phyloP scores from a whole-genome alignment of 2,113 vertebrate genomes.

The Leptocoma aspasia region DNA sequence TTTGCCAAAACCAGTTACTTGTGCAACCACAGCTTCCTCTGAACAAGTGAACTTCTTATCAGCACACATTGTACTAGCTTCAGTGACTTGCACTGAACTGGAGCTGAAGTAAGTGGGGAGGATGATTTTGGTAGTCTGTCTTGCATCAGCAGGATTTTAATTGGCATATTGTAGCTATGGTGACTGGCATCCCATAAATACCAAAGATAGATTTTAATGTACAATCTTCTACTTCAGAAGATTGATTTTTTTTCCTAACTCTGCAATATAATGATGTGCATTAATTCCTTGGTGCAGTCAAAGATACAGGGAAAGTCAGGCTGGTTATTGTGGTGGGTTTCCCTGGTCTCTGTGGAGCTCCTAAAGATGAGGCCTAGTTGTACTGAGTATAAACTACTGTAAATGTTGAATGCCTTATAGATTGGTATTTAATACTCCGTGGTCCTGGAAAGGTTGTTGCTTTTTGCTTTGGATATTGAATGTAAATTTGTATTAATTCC shows the following conservation, averaged over 20 bases:
- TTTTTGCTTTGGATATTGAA: not conserved
- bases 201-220: constrained; percentile 56
- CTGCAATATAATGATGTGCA: constrained; percentile 32
- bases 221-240: constrained; percentile 44
- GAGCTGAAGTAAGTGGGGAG: not conserved
- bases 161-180: constrained; percentile 42
- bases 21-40: not conserved
- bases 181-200: constrained; percentile 64
- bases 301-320: not conserved
- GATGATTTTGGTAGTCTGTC: constrained; percentile 42
- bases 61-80: not conserved
- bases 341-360: not conserved
- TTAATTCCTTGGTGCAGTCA: constrained; percentile 36
- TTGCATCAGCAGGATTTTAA: constrained; percentile 67
- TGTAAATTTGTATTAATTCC: not conserved
- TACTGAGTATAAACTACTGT: not conserved
- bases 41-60: not conserved
- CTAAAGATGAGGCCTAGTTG: not conserved
- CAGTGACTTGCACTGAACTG: constrained; percentile 18
- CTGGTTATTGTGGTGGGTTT: not conserved
- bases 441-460: not conserved
- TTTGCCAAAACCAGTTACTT: constrained; percentile 27
- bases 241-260: constrained; percentile 12
- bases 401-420: not conserved
- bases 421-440: not conserved